Conservation (phyloP, 2,888 invertebrate genomes). For the Lomographa bimaculata region DNA sequence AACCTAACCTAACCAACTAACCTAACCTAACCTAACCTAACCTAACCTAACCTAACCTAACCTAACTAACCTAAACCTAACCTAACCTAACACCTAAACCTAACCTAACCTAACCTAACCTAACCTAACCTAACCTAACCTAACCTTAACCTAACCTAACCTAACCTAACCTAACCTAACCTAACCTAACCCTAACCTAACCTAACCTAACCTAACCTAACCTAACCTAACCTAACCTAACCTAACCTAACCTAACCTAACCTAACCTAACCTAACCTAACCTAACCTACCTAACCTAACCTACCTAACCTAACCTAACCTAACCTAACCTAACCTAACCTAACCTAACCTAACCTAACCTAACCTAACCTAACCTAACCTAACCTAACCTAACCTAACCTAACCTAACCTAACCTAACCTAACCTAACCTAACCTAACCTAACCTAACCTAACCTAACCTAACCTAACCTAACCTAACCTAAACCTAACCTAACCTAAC, state of each 20-base stretch:
- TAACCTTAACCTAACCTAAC: conserved; percentile 16
- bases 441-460: conserved; percentile 19
- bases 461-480: too few species aligned
- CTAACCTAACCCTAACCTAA: conserved; percentile 17
- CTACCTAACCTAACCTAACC: conserved; percentile 25
- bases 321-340: conserved; percentile 22
- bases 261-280: too few species aligned
- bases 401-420: conserved; percentile 18
- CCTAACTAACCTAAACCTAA: too few species aligned
- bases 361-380: conserved; percentile 24
- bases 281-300: conserved; percentile 27
- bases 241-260: conserved; percentile 28
- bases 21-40: conserved; percentile 18
- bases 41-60: conserved; percentile 17
- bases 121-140: conserved; percentile 15
- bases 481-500: conserved; percentile 30
- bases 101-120: conserved; percentile 17
- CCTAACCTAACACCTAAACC: conserved; percentile 20
- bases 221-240: conserved; percentile 18
- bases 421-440: conserved; percentile 18
- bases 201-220: conserved; percentile 18
- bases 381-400: conserved; percentile 31
- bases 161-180: conserved; percentile 16
- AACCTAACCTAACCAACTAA: conserved; percentile 20
- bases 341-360: conserved; percentile 31